Conservation (phyloP, 2,113 vertebrate genomes). For the Saccopteryx bilineata region DNA sequence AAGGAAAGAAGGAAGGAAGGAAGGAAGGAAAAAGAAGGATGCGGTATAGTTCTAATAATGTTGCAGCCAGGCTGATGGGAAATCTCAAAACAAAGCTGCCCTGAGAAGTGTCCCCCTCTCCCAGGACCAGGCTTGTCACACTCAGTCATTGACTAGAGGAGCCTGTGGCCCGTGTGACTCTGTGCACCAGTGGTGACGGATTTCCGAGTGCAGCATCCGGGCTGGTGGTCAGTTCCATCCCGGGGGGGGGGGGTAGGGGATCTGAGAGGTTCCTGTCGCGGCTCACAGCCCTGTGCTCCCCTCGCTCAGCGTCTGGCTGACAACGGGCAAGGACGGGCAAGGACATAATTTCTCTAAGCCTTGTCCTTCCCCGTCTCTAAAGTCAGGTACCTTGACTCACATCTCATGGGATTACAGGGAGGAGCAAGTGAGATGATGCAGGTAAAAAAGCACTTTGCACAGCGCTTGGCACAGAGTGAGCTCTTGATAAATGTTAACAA, state of each 20-base stretch:
- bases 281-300: not conserved
- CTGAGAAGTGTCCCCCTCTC: not conserved
- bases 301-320: not conserved
- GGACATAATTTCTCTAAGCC: not conserved
- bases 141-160: not conserved
- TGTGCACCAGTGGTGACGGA: not conserved
- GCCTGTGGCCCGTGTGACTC: not conserved
- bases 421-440: not conserved
- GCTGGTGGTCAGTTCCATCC: not conserved
- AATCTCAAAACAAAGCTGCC: not conserved
- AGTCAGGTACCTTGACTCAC: not conserved
- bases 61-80: not conserved
- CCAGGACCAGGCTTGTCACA: not conserved
- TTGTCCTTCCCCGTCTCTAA: constrained; percentile 24
- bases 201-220: not conserved
- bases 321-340: not conserved
- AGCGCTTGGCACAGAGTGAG: not conserved
- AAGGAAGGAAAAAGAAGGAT: too few species aligned
- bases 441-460: not conserved
- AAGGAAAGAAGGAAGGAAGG: fast-evolving
- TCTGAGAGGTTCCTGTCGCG: not conserved
- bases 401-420: not conserved
- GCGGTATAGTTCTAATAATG: not conserved
- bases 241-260: not conserved
- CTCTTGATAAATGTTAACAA: not conserved